Percentiles rank a stretch among this genome's conserved stretches.
Conservation (phyloP, 1,140 invertebrate genomes). For the Thaumetopoea pityocampa region DNA sequence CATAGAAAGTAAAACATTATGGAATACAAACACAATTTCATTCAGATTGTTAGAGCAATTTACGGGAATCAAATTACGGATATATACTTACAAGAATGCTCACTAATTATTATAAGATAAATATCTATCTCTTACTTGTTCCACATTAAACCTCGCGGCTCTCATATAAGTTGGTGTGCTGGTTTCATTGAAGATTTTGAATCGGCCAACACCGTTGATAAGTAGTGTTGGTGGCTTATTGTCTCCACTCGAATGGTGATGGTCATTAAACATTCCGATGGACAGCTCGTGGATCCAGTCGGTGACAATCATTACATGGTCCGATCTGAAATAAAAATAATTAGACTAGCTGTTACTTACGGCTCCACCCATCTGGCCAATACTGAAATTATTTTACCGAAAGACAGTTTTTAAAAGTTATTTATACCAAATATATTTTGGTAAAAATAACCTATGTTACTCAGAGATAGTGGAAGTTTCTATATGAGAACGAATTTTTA, state of each 20-base stretch:
- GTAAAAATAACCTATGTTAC: too few species aligned
- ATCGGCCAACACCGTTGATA: constrained; percentile 86
- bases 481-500: too few species aligned
- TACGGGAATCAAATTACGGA: too few species aligned
- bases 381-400: background rate
- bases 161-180: constrained; percentile 67
- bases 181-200: constrained; percentile 62
- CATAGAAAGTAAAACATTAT: too few species aligned
- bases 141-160: constrained; percentile 77
- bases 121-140: constrained; percentile 67
- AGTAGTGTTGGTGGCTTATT: constrained; percentile 87
- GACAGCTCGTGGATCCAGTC: constrained; percentile 88
- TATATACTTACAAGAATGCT: too few species aligned
- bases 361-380: background rate
- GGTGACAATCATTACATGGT: constrained; percentile 83
- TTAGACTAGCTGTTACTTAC: background rate
- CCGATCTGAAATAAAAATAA: constrained; percentile 76
- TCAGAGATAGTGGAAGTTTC: too few species aligned
- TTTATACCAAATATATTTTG: too few species aligned
- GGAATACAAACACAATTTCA: too few species aligned
- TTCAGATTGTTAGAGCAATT: too few species aligned
- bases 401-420: too few species aligned
- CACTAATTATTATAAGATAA: background rate
- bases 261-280: constrained; percentile 82
- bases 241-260: constrained; percentile 86